A percentile compares a stretch with the other conserved stretches of the same genome.
Conservation (phyloP, 2,888 invertebrate species). For the Theretra japonica region DNA sequence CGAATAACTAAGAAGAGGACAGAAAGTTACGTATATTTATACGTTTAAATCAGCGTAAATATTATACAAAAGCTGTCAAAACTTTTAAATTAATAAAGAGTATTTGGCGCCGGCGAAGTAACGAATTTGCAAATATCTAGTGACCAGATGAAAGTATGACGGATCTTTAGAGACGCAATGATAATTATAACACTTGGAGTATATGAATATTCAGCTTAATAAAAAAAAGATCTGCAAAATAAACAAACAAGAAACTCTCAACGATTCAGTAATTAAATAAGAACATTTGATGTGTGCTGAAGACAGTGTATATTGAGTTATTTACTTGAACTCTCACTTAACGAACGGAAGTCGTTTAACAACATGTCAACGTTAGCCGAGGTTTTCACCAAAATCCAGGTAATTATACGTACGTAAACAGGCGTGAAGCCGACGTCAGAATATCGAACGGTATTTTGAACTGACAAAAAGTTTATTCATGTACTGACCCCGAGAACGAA, state of each 20-base stretch:
- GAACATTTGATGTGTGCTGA: background rate
- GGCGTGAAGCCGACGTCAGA: constrained; percentile 45
- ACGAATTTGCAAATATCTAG: background rate
- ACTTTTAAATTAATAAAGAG: background rate
- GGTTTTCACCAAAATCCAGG: constrained; percentile 54
- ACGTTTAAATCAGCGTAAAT: background rate
- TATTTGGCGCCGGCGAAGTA: background rate
- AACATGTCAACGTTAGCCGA: constrained; percentile 60
- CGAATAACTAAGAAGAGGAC: too few relatives aligned
- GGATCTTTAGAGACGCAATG: background rate
- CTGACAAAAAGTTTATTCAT: constrained; percentile 65
- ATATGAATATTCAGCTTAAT: too few relatives aligned
- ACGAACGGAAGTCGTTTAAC: constrained; percentile 39
- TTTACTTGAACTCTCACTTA: constrained; percentile 28
- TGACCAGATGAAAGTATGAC: background rate
- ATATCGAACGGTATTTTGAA: constrained; percentile 64
- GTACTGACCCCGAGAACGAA: constrained; percentile 61
- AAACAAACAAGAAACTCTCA: background rate
- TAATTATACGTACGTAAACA: constrained; percentile 58
- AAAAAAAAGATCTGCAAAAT: background rate
- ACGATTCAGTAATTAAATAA: background rate
- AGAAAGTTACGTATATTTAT: too few relatives aligned
- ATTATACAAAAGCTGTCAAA: background rate
- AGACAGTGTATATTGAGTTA: background rate
- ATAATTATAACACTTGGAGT: background rate